Conservation (phyloP, 2,888 invertebrate genomes). For the Agonopterix heracliana region DNA sequence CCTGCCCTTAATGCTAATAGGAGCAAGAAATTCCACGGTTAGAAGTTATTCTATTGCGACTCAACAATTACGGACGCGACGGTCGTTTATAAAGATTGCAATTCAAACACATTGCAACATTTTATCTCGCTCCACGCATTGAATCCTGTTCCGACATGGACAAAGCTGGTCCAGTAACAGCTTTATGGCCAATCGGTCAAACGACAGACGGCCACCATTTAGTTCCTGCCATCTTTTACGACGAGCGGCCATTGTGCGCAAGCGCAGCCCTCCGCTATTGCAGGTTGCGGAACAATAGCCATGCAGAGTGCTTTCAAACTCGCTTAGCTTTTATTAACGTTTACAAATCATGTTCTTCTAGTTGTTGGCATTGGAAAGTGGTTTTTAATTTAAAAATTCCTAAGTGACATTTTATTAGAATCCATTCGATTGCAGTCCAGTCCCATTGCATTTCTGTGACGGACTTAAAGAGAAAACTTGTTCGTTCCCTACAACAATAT, state of each 20-base stretch:
- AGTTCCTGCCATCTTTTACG: conserved; percentile 59
- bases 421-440: too few relatives aligned
- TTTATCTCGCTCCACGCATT: conserved; percentile 40
- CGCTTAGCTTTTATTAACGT: conserved; percentile 29
- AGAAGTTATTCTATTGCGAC: too few relatives aligned
- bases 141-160: conserved; percentile 36
- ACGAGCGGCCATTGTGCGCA: conserved; percentile 44
- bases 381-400: background rate
- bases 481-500: too few relatives aligned
- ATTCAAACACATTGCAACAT: conserved; percentile 35
- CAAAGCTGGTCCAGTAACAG: conserved; percentile 29
- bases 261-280: conserved; percentile 20
- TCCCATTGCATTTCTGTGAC: too few relatives aligned
- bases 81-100: background rate
- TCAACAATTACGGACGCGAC: too few relatives aligned
- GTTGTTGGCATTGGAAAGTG: conserved; percentile 6
- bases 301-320: conserved; percentile 28
- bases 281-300: conserved; percentile 36
- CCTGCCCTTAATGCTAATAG: too few relatives aligned
- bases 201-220: conserved; percentile 48
- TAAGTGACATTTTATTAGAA: background rate
- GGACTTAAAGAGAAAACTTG: too few relatives aligned
- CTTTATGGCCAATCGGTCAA: conserved; percentile 59
- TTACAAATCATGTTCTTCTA: conserved; percentile 7
- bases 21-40: too few relatives aligned